Conservation (phyloP, 2,888 invertebrate species). For the Celastrina argiolus region DNA sequence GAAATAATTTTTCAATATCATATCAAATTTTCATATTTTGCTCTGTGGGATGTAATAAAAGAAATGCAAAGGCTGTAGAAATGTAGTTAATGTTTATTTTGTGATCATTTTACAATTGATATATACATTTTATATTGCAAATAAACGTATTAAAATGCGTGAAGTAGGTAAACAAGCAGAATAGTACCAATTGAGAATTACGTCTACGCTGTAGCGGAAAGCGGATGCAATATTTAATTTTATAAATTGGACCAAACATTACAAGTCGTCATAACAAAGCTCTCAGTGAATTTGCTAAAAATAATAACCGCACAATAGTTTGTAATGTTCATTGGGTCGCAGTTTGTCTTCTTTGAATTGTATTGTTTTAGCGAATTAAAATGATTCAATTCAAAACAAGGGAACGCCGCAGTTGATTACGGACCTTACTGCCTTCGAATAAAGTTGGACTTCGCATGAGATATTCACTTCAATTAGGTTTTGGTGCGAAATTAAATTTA, state of each 20-base stretch:
- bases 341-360: constrained; percentile 29
- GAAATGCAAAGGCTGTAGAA: too few relatives aligned
- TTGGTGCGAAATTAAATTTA: not conserved
- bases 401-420: not conserved
- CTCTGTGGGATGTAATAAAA: too few relatives aligned
- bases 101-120: too few relatives aligned
- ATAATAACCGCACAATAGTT: constrained; percentile 59
- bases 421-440: not conserved
- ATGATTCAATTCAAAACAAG: not conserved
- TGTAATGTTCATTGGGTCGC: constrained; percentile 41
- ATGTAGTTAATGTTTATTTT: too few relatives aligned
- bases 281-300: constrained; percentile 50
- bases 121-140: too few relatives aligned
- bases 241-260: constrained; percentile 33
- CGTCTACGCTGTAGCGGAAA: too few relatives aligned
- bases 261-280: constrained; percentile 54
- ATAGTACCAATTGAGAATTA: too few relatives aligned
- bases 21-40: too few relatives aligned
- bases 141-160: too few relatives aligned
- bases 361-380: constrained; percentile 20
- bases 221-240: not conserved
- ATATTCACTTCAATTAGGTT: not conserved
- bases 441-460: not conserved
- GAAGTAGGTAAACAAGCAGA: too few relatives aligned
- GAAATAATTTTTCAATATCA: too few relatives aligned